phyloP scores from a whole-genome alignment of 1,140 invertebrate genomes.

The Pseudomyrmex sp. region DNA sequence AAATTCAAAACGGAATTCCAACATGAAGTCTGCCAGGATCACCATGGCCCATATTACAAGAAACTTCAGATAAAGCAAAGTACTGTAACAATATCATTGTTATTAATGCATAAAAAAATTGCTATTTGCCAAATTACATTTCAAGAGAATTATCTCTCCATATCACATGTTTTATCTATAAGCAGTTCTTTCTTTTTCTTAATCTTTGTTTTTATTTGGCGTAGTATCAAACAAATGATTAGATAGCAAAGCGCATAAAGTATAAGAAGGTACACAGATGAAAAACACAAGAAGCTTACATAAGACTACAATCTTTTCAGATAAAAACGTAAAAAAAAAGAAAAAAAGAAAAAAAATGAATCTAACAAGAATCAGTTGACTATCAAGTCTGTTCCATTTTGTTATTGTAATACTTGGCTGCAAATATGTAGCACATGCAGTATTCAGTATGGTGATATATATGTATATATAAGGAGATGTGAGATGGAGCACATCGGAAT shows the following conservation, averaged over 20 bases:
- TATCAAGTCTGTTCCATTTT: not conserved
- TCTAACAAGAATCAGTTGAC: not conserved
- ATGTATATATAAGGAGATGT: too few species aligned
- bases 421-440: too few species aligned
- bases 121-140: not conserved
- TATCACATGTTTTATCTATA: not conserved
- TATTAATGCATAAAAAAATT: not conserved
- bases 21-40: slow-evolving; percentile 97
- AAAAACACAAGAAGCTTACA: slow-evolving; percentile 14
- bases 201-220: not conserved
- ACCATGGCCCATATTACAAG: slow-evolving; percentile 97
- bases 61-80: slow-evolving; percentile 98
- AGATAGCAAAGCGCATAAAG: not conserved
- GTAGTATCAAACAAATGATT: not conserved
- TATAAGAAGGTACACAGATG: not conserved
- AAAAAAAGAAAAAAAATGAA: too few species aligned
- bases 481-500: not conserved
- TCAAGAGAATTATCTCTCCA: not conserved
- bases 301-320: not conserved
- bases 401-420: not conserved
- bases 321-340: too few species aligned
- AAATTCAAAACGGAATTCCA: slow-evolving; percentile 99
- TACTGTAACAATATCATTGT: slow-evolving; percentile 89
- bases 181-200: not conserved
- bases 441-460: not conserved